Evolutionary conservation across 1,140 invertebrate genomes (phyloP), one percentile per base, ranked within the genome.

Genomic region (Polypedilum pembai): DNA sequence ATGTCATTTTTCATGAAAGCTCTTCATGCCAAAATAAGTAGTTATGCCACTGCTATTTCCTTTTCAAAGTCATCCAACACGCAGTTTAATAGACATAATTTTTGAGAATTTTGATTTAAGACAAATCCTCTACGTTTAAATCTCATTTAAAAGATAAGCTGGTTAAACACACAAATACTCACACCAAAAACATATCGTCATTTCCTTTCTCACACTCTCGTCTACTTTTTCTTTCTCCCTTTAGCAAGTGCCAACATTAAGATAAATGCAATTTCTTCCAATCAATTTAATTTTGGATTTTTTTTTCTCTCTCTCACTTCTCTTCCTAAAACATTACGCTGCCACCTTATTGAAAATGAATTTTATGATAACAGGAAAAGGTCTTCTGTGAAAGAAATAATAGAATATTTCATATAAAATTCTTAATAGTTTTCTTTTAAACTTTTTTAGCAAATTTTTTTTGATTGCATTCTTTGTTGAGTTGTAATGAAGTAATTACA

Each of bases 251-350:
- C 45, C n/a, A 56, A 56, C 45, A 56, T 56, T 56, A 56, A 56
- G 45, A 56, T 56, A 56, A 56, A 56, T 56, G 45, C 45, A 56
- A 56, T 56, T 56, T 56, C n/a, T 56, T 56, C 45, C 45, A 56
- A 56, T 56, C 45, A 56, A 56, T 56, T 56, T 56, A 56, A 56
- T 56, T 56, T 56, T 56, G 45, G 45, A 56, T 56, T 56, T 56
- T 56, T 45, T 45, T 45, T 41, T 41, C 10, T 45, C 15, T 45
- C 41, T 45, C 41, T 8, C 15, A 10, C 41, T 15, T n/a, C n/a
- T 56, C n/a, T 56, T 56, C n/a, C 12, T 15, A n/a, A n/a, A 56
- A 56, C 45, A n/a, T 56, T n/a, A 56, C 45, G n/a, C 24, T 45
- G 15, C n/a, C 12, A 56, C 45, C 45, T n/a, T 56, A 56, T 56